Conservation (phyloP, 2,113 vertebrate genomes). For the Brachypodius melanocephalos region DNA sequence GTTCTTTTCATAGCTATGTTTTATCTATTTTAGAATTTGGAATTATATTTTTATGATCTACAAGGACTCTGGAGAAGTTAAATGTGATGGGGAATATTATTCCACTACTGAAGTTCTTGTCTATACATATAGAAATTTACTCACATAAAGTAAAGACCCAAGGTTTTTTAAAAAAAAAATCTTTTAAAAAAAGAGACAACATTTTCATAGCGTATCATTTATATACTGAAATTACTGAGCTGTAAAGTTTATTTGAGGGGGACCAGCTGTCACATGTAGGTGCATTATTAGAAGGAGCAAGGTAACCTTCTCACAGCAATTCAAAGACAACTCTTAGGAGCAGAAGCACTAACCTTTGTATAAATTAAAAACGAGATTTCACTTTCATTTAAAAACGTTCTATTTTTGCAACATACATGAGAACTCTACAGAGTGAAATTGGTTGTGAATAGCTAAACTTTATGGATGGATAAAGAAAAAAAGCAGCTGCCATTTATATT, state of each 20-base stretch:
- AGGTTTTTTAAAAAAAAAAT: not conserved
- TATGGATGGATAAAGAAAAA: not conserved
- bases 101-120: not conserved
- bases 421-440: not conserved
- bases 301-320: not conserved
- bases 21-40: not conserved
- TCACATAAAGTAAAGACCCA: not conserved
- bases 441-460: conserved; percentile 16
- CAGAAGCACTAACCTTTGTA: not conserved
- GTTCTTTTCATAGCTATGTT: not conserved
- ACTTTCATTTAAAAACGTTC: not conserved
- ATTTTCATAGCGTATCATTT: not conserved
- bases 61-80: not conserved
- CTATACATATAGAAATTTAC: not conserved
- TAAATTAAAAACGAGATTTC: not conserved
- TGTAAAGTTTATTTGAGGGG: not conserved
- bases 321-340: not conserved
- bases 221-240: not conserved
- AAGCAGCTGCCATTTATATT: not conserved
- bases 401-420: not conserved
- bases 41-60: not conserved
- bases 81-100: not conserved
- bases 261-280: not conserved
- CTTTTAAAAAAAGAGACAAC: not conserved
- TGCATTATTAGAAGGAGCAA: not conserved